Evolutionary conservation across 2,113 vertebrate genomes (phyloP).

Genomic region (Oreocharis arfaki): DNA sequence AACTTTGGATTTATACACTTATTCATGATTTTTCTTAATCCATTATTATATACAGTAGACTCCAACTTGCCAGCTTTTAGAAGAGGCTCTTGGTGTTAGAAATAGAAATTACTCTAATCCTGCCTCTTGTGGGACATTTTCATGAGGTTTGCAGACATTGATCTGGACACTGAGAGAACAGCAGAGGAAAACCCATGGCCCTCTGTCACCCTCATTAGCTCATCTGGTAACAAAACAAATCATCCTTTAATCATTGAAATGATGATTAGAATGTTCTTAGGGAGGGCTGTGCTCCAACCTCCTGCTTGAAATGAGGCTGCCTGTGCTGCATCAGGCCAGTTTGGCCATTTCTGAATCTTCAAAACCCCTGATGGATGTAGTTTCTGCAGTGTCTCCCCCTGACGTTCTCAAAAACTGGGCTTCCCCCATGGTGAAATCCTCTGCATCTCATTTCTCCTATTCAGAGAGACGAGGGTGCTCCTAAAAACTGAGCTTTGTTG

Average conservation of each 20-base stretch:
- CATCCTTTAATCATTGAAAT: neutral
- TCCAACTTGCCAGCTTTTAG: neutral
- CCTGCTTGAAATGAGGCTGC: neutral
- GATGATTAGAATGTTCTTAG: neutral
- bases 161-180: neutral
- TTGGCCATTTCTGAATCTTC: neutral
- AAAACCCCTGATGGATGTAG: neutral
- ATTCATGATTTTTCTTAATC: neutral
- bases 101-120: neutral
- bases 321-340: neutral
- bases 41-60: neutral
- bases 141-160: neutral
- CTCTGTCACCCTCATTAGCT: neutral
- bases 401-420: neutral
- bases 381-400: neutral
- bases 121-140: neutral
- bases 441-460: neutral
- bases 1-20: neutral
- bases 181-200: neutral
- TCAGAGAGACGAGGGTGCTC: neutral
- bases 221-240: neutral
- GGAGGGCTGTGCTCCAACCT: neutral
- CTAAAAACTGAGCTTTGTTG: neutral
- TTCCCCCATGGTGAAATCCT: neutral
- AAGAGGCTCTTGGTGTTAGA: neutral